phyloP scores from a whole-genome alignment of 2,888 invertebrate genomes.

The Sminthurides aquaticus region DNA sequence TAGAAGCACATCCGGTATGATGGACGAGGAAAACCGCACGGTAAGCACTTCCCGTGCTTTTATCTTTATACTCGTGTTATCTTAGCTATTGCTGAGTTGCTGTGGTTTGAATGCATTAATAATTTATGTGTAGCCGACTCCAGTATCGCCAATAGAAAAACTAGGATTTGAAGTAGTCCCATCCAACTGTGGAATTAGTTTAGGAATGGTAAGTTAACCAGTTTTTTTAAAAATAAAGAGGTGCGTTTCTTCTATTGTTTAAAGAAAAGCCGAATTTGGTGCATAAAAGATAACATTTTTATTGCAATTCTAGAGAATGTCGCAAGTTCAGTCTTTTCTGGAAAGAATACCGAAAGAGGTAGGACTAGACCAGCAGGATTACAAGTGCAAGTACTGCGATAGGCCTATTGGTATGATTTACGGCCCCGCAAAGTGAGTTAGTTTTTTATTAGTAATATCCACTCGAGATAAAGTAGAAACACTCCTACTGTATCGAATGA shows the following conservation, averaged over 20 bases:
- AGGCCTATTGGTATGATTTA: slow-evolving; percentile 58
- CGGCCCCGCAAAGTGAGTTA: slow-evolving; percentile 51
- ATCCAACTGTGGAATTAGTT: not conserved
- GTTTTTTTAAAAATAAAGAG: no score
- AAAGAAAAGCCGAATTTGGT: no score
- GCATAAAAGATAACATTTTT: no score
- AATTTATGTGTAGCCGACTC: slow-evolving; percentile 4
- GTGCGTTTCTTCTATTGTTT: no score
- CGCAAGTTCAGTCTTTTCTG: slow-evolving; percentile 20
- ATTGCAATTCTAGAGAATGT: slow-evolving; percentile 2
- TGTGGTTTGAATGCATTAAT: not conserved
- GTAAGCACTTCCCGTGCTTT: no score
- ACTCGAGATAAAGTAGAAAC: not conserved
- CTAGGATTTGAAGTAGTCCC: slow-evolving; percentile 25
- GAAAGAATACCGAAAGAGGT: slow-evolving; percentile 62
- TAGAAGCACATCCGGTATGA: not conserved
- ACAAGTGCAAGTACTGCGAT: slow-evolving; percentile 70
- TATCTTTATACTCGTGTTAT: no score
- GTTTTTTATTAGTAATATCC: not conserved
- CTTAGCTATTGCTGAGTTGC: no score
- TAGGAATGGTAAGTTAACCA: not conserved
- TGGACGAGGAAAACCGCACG: slow-evolving; percentile 27
- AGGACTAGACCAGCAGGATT: slow-evolving; percentile 79
- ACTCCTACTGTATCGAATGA: not conserved
- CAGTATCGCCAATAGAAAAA: slow-evolving; percentile 8